A percentile compares a stretch with the other conserved stretches of the same genome.
Evolutionary conservation across 1,140 invertebrate genomes (phyloP).

Genomic region (Drosophila littoralis): DNA sequence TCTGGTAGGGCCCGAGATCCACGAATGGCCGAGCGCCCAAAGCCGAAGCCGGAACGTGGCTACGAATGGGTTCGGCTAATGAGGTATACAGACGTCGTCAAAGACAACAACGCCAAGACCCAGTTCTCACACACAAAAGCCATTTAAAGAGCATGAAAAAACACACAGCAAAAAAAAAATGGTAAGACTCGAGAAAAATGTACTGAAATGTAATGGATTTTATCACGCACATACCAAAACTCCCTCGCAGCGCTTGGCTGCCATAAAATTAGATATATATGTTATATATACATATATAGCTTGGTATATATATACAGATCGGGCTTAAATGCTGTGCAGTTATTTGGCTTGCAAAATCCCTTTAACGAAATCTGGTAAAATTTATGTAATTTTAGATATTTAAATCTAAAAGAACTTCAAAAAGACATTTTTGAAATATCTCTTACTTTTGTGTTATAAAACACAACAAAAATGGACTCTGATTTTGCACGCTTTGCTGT

Average conservation of each 20-base stretch:
- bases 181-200: conserved; percentile 63
- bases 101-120: conserved; percentile 68
- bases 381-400: no score
- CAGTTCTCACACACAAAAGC: conserved; percentile 79
- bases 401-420: no score
- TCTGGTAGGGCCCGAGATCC: conserved; percentile 28
- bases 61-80: conserved; percentile 66
- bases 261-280: neutral
- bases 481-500: no score
- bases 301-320: neutral
- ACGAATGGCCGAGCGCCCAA: conserved; percentile 12
- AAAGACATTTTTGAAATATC: no score
- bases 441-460: no score
- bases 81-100: conserved; percentile 66
- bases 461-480: no score
- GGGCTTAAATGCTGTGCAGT: no score
- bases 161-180: conserved; percentile 11
- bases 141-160: conserved; percentile 60
- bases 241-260: conserved; percentile 15
- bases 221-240: conserved; percentile 70
- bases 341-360: no score
- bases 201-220: conserved; percentile 74
- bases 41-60: conserved; percentile 22
- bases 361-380: no score
- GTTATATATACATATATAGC: neutral